Percentiles rank a stretch among this genome's conserved stretches.
These are phyloP conservation scores for Schizopygopsis malacanthus DNA, from an alignment of 2,797 vertebrate species.

Conservation along the genomic window DNA sequence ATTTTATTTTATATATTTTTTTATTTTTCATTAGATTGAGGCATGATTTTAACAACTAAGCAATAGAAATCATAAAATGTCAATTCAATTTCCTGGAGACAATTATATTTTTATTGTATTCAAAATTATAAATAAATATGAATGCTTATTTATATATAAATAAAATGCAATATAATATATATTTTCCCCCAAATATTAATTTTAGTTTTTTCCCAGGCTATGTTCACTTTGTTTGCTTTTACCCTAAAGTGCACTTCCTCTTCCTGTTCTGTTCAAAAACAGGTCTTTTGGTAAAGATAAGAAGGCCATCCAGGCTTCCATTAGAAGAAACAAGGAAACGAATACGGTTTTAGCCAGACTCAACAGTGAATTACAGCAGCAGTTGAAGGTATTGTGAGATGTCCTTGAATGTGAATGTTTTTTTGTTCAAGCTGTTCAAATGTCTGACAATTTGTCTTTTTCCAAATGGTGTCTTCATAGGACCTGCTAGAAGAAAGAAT, in stretches of 20 bases:
- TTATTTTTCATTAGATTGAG: background rate
- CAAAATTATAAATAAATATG: background rate
- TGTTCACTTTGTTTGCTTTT: background rate
- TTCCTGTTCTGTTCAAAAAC: constrained; percentile 61
- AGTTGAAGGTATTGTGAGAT: constrained; percentile 63
- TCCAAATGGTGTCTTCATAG: constrained; percentile 69
- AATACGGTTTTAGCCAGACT: constrained; percentile 98
- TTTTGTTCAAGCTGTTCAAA: background rate
- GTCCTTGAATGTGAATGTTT: background rate
- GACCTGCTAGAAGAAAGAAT: constrained; percentile 99
- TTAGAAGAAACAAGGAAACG: constrained; percentile 98
- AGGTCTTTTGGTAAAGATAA: constrained; percentile 98
- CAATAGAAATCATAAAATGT: background rate
- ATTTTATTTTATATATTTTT: background rate
- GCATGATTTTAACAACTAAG: background rate
- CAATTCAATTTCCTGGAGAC: background rate
- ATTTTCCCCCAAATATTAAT: background rate
- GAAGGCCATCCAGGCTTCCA: constrained; percentile 98
- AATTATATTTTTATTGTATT: background rate
- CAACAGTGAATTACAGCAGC: constrained; percentile 98
- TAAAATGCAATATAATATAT: background rate
- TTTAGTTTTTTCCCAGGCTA: background rate
- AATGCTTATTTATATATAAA: background rate
- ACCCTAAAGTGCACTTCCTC: background rate
- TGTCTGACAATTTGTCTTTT: background rate